A percentile compares a stretch with the other conserved stretches of the same genome.
phyloP scores from a whole-genome alignment of 2,888 invertebrate genomes.

The Luperina nickerlii region DNA sequence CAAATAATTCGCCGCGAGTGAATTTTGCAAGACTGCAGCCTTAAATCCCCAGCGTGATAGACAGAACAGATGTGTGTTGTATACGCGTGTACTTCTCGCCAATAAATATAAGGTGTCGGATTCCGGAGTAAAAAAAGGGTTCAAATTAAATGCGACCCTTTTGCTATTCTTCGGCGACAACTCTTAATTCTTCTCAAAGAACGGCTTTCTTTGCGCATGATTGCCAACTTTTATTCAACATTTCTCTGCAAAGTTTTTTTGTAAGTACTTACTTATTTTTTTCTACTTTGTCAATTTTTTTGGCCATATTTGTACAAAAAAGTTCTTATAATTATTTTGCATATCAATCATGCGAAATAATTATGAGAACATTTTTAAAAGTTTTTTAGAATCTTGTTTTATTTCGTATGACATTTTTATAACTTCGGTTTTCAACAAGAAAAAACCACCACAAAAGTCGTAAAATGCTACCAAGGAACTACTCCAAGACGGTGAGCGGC shows the following conservation, averaged over 20 bases:
- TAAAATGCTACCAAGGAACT: neutral
- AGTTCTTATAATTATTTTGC: neutral
- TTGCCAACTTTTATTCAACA: constrained; percentile 13
- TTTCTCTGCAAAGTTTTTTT: neutral
- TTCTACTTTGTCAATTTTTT: neutral
- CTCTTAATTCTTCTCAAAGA: constrained; percentile 22
- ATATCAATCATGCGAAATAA: neutral
- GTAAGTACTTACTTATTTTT: neutral
- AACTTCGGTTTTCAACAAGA: neutral
- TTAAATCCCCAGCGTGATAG: constrained; percentile 37
- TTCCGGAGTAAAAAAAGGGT: constrained; percentile 33
- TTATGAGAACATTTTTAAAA: neutral
- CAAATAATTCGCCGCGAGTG: too few relatives aligned
- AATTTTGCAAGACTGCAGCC: too few relatives aligned
- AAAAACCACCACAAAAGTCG: neutral
- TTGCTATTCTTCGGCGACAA: constrained; percentile 40
- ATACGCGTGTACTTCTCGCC: constrained; percentile 19
- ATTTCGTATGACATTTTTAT: neutral
- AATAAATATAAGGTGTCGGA: constrained; percentile 37
- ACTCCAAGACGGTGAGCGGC: too few relatives aligned
- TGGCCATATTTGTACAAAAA: neutral
- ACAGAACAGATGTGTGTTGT: constrained; percentile 50
- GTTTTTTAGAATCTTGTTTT: neutral
- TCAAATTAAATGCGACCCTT: constrained; percentile 35
- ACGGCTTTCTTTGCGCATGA: neutral